Percentiles rank a stretch among this genome's conserved stretches.
phyloP scores from a whole-genome alignment of 1,140 invertebrate genomes.

The Battus philenor region DNA sequence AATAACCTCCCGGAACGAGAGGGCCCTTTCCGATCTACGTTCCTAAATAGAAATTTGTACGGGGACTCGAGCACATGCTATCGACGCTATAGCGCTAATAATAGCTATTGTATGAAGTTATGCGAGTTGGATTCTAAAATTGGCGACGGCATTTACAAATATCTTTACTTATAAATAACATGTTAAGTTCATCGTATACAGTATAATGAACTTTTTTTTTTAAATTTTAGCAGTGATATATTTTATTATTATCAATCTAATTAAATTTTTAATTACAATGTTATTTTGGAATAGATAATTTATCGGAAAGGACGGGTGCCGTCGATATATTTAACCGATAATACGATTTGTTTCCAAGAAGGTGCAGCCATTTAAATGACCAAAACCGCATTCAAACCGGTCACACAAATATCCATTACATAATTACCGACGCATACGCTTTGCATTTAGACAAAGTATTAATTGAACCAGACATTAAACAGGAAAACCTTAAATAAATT shows the following conservation, averaged over 20 bases:
- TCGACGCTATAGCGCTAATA: conserved; percentile 6
- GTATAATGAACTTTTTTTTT: too few species aligned
- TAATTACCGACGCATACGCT: conserved; percentile 1
- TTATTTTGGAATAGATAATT: too few species aligned
- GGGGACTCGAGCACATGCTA: conserved; percentile 5
- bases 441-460: neutral
- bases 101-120: neutral
- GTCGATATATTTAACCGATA: conserved; percentile 11
- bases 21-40: conserved; percentile 24
- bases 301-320: neutral
- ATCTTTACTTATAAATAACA: too few species aligned
- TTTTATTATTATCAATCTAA: too few species aligned
- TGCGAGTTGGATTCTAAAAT: conserved; percentile 3
- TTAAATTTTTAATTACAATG: too few species aligned
- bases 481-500: neutral
- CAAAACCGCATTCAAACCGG: conserved; percentile 14
- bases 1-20: conserved; percentile 58
- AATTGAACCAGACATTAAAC: neutral
- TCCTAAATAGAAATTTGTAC: conserved; percentile 12
- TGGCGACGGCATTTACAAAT: neutral
- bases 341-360: conserved; percentile 10
- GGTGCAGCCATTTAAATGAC: conserved; percentile 11
- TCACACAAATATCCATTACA: conserved; percentile 12
- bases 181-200: too few species aligned
- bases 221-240: too few species aligned